phyloP scores from a whole-genome alignment of 1,140 invertebrate genomes.

The Solenopsis invicta region DNA sequence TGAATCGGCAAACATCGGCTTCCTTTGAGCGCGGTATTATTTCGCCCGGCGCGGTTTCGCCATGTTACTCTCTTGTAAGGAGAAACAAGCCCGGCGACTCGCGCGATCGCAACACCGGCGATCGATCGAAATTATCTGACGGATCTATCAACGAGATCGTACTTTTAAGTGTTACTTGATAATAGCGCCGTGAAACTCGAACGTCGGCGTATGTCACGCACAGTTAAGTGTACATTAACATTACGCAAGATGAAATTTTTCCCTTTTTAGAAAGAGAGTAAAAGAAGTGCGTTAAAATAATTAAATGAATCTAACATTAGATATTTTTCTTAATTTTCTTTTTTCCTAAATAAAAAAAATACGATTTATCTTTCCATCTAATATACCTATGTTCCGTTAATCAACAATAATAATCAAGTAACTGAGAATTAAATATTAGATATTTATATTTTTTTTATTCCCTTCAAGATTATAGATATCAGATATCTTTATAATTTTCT shows the following conservation, averaged over 20 bases:
- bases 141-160: conserved; percentile 31
- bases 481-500: neutral
- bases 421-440: no score
- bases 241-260: neutral
- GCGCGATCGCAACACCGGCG: conserved; percentile 19
- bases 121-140: conserved; percentile 36
- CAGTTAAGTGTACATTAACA: neutral
- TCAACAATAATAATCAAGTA: no score
- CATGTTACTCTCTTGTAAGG: conserved; percentile 26
- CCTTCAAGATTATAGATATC: neutral
- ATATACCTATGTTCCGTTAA: no score
- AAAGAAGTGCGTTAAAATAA: no score
- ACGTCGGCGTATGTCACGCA: neutral
- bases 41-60: conserved; percentile 36
- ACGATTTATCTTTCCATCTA: no score
- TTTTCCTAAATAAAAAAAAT: no score
- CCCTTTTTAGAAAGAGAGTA: no score
- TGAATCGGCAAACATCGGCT: conserved; percentile 50
- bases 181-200: neutral
- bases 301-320: no score
- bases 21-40: conserved; percentile 26
- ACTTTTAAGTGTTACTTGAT: neutral
- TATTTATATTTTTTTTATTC: neutral
- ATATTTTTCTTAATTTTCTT: no score
- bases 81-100: conserved; percentile 32